Percentiles rank a stretch among this genome's conserved stretches.
Evolutionary conservation across 2,113 vertebrate genomes (phyloP).

Genomic region (Upupa epops): DNA sequence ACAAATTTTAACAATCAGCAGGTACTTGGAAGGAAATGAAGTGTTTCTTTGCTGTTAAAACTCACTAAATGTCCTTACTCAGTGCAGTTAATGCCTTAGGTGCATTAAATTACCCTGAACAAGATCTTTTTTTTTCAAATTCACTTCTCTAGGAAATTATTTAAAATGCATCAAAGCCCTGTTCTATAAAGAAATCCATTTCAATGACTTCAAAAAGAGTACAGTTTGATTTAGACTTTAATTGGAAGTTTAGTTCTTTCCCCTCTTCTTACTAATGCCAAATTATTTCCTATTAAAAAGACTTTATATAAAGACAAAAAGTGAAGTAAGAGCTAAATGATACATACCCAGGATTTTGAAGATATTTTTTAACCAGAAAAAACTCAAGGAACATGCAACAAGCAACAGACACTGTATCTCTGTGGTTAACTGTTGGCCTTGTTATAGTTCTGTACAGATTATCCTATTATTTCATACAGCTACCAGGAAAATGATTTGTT

Average conservation of each 20-base stretch:
- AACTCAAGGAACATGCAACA: not conserved
- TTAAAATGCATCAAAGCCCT: constrained; percentile 28
- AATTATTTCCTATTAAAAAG: constrained; percentile 24
- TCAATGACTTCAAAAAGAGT: not conserved
- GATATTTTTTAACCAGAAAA: not conserved
- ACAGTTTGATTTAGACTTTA: constrained; percentile 35
- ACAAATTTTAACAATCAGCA: not conserved
- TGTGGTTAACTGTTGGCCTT: not conserved
- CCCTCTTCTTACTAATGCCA: not conserved
- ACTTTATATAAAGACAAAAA: not conserved
- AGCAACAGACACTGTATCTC: not conserved
- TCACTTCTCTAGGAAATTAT: not conserved
- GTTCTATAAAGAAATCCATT: constrained; percentile 15
- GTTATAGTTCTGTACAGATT: not conserved
- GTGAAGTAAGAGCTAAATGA: not conserved
- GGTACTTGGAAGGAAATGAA: not conserved
- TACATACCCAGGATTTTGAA: not conserved
- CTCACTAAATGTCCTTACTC: not conserved
- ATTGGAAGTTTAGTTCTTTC: constrained; percentile 34
- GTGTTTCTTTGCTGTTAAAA: not conserved
- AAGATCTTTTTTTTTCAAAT: not conserved
- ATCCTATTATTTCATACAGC: not conserved
- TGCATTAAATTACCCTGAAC: not conserved
- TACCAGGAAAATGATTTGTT: not conserved
- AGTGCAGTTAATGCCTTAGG: not conserved